phyloP scores from a whole-genome alignment of 2,113 vertebrate species.

The Nymphicus hollandicus region DNA sequence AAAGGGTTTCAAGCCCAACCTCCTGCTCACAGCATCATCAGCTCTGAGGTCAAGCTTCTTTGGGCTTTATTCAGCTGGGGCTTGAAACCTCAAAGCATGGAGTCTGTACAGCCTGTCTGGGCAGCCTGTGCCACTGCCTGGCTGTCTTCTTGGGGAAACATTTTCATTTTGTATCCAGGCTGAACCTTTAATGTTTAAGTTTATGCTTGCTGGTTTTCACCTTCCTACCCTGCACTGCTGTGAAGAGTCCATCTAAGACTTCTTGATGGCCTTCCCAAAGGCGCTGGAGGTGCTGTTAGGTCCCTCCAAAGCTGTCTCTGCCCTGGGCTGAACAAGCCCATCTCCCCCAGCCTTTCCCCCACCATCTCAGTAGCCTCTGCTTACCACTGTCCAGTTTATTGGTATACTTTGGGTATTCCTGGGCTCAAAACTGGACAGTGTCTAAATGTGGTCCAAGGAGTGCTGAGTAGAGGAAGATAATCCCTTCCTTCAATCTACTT shows the following conservation, averaged over 20 bases:
- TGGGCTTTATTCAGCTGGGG: not conserved
- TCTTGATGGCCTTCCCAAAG: fast-evolving
- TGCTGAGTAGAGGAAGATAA: not conserved
- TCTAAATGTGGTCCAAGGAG: not conserved
- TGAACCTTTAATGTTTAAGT: not conserved
- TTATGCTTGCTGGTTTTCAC: not conserved
- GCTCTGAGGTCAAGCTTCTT: not conserved
- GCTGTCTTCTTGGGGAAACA: not conserved
- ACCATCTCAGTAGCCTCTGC: not conserved
- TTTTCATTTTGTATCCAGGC: fast-evolving
- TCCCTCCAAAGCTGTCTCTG: not conserved
- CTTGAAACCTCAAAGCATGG: not conserved
- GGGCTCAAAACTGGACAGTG: not conserved
- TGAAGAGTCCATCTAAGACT: not conserved
- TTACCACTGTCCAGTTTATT: not conserved
- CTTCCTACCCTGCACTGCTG: not conserved
- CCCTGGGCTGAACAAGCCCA: not conserved
- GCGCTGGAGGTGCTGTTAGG: not conserved
- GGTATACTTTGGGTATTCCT: not conserved
- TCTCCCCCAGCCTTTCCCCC: not conserved
- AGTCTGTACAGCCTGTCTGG: not conserved
- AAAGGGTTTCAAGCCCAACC: not conserved
- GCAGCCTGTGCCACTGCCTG: not conserved
- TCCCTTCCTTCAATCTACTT: not conserved
- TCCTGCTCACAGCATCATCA: not conserved